Percentiles rank a stretch among this genome's conserved stretches.
Evolutionary conservation across 2,797 vertebrate genomes (phyloP).

Genomic region (Pseudochaenichthys georgianus): DNA sequence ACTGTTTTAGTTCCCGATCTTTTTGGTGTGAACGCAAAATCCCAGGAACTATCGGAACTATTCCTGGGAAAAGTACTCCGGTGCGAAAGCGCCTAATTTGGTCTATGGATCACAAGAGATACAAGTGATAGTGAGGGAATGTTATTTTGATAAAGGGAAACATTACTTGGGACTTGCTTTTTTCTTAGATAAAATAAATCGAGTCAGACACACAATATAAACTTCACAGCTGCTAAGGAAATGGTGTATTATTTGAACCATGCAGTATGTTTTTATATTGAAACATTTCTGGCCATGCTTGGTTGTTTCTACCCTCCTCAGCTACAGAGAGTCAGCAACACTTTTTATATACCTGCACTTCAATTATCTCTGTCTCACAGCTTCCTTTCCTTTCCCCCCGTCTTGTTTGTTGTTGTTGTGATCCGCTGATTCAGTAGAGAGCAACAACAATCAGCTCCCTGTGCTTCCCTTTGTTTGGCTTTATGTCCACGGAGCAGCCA

Average conservation of each 20-base stretch:
- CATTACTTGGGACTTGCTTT: no score
- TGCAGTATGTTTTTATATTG: no score
- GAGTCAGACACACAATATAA: background rate
- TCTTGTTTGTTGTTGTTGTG: slow-evolving; percentile 19
- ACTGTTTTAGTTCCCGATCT: no score
- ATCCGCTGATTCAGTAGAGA: slow-evolving; percentile 47
- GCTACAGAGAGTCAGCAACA: slow-evolving; percentile 26
- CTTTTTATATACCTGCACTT: slow-evolving; percentile 16
- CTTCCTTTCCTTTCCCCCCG: background rate
- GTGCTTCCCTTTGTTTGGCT: slow-evolving; percentile 43
- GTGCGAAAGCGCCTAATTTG: no score
- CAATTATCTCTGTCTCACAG: background rate
- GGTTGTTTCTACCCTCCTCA: background rate
- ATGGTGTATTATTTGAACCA: background rate
- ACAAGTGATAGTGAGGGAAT: no score
- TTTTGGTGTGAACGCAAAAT: no score
- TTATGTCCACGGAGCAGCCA: slow-evolving; percentile 41
- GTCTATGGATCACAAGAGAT: no score
- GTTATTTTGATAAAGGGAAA: no score
- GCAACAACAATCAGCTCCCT: slow-evolving; percentile 27
- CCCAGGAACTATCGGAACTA: no score
- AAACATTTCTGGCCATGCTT: background rate
- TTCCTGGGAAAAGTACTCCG: no score
- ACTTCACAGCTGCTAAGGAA: background rate
- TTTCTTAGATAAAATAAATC: no score